Evolutionary conservation across 64 coral and sea anemone genomes (phyloP), one percentile per base, ranked within the genome.

Genomic region (Montipora foliosa): DNA sequence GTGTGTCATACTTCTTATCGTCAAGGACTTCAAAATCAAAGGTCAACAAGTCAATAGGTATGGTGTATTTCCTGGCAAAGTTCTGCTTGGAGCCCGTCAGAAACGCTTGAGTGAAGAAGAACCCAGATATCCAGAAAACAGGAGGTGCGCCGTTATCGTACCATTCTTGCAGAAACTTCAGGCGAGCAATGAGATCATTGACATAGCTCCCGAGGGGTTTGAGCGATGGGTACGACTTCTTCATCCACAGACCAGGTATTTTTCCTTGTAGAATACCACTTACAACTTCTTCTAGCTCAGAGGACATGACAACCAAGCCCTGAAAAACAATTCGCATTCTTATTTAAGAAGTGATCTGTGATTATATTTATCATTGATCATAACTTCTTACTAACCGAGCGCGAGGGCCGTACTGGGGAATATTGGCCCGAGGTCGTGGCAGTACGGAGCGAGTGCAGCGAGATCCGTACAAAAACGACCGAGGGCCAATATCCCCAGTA

Each of bases 51-150:
- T 98, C 97, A 75, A 98, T 98, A 20, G 97, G 97, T 22, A 98
- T 98, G 24, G 97, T 98, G 89, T 98, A 98, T 67, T 98, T 98
- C 59, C 97, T 92, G 45, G 97, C 97, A 57, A 83, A 98, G 80
- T 98, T 98, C 89, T 98, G 97, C 55, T 98, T 98, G 60, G 97
- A 98, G 46, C 98, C 98, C 21, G 98, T 99, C 75, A 99, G 80
- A 89, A 99, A 99, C 5, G 98, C 98, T 61, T 99, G 98, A 14
- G 98, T 99, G 49, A 99, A 99, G 79, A 99, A 99, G 48, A 99
- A 99, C 19, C 98, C 98, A 17, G 95, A 96, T 37, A 99, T 82
- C 98, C 98, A 99, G 58, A 99, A 99, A 8, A 99, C 98, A 0
- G 92, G 77, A 2, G 98, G 98, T 4, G 98, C 92, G 8, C 95